Evolutionary conservation across 2,888 invertebrate species (phyloP).

Genomic region (Crossocerus cetratus): DNA sequence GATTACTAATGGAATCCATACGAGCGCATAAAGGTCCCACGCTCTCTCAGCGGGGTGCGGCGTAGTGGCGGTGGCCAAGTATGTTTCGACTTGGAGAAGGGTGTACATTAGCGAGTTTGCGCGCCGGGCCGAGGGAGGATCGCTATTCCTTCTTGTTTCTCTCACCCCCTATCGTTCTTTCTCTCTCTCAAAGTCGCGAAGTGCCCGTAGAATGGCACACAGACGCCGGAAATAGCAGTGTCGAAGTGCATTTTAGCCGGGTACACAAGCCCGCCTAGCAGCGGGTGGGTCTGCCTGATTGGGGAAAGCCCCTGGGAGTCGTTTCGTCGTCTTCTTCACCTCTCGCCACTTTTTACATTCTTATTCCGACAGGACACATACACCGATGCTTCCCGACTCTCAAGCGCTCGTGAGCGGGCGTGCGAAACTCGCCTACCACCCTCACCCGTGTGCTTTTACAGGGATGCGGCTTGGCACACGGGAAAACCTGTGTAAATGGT

Average conservation of each 20-base stretch:
- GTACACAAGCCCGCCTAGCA: constrained; percentile 21
- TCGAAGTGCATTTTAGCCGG: constrained; percentile 61
- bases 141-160: no score
- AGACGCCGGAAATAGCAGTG: constrained; percentile 35
- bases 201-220: background rate
- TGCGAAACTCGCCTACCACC: no score
- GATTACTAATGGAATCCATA: constrained; percentile 61
- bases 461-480: constrained; percentile 45
- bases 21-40: constrained; percentile 46
- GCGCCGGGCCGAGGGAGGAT: constrained; percentile 6
- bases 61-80: background rate
- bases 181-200: no score
- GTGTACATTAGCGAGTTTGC: constrained; percentile 52
- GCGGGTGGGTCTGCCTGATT: constrained; percentile 65
- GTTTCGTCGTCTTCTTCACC: constrained; percentile 62
- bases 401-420: background rate
- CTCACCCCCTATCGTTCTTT: no score
- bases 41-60: constrained; percentile 7
- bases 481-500: constrained; percentile 54
- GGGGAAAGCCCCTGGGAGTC: constrained; percentile 70
- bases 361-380: constrained; percentile 29
- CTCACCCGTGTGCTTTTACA: constrained; percentile 9
- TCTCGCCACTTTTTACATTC: constrained; percentile 60
- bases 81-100: background rate
- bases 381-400: no score